A percentile compares a stretch with the other conserved stretches of the same genome.
phyloP scores from a whole-genome alignment of 2,888 invertebrate genomes.

The Athalia circularis region DNA sequence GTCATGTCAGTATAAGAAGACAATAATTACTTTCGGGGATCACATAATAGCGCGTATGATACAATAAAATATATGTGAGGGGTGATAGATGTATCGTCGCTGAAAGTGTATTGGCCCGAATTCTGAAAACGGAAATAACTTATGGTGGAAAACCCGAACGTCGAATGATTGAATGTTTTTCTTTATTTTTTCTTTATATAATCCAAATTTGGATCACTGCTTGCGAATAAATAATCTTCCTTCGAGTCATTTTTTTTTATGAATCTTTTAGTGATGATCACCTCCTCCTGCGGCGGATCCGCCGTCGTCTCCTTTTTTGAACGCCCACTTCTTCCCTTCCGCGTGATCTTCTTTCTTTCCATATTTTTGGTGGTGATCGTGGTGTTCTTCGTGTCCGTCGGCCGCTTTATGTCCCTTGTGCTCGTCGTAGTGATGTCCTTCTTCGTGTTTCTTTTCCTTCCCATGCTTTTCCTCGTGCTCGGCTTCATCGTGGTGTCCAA shows the following conservation, averaged over 20 bases:
- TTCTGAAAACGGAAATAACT: background rate
- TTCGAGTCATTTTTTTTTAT: background rate
- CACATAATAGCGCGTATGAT: background rate
- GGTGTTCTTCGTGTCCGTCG: slow-evolving; percentile 78
- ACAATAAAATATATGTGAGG: slow-evolving; percentile 1
- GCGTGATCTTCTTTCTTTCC: slow-evolving; percentile 75
- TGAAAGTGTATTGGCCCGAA: background rate
- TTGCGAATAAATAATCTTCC: no score
- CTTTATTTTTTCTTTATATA: no score
- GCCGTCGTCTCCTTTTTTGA: slow-evolving; percentile 75
- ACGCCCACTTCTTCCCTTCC: slow-evolving; percentile 79
- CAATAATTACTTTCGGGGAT: slow-evolving; percentile 8
- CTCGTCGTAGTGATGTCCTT: slow-evolving; percentile 77
- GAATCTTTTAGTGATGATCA: slow-evolving; percentile 33
- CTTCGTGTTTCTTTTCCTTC: slow-evolving; percentile 76
- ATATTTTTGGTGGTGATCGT: slow-evolving; percentile 74
- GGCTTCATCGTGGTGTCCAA: slow-evolving; percentile 75
- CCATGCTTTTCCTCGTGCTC: slow-evolving; percentile 77
- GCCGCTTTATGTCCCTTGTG: slow-evolving; percentile 78
- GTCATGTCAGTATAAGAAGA: slow-evolving; percentile 17
- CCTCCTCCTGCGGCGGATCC: slow-evolving; percentile 31
- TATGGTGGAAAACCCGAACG: background rate
- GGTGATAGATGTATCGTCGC: slow-evolving; percentile 1
- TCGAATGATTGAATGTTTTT: slow-evolving; percentile 47
- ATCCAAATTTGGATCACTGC: no score